A percentile compares a stretch with the other conserved stretches of the same genome.
Evolutionary conservation across 1,140 invertebrate species (phyloP).

Genomic region (Eulimnadia texana): DNA sequence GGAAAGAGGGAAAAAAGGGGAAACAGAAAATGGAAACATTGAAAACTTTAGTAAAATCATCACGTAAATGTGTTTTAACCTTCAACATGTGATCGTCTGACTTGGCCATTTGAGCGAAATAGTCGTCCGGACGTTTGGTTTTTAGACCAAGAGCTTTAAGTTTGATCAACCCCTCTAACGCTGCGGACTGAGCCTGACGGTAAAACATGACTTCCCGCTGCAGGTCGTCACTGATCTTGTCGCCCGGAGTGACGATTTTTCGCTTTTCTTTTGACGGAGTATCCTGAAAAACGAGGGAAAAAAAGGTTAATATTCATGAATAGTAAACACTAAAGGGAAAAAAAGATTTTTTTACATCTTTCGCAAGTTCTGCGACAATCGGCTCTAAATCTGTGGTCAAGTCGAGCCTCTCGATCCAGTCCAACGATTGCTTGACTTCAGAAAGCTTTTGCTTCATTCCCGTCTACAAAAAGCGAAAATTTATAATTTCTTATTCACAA

Average conservation of each 20-base stretch:
- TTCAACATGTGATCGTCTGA: slow-evolving; percentile 96
- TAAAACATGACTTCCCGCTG: slow-evolving; percentile 81
- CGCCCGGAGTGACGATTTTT: slow-evolving; percentile 48
- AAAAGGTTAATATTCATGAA: no score
- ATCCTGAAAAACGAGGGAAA: slow-evolving; percentile 27
- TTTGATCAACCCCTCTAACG: slow-evolving; percentile 55
- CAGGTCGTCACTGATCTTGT: slow-evolving; percentile 83
- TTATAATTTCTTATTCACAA: slow-evolving; percentile 12
- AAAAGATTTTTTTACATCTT: slow-evolving; percentile 3
- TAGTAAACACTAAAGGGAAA: no score
- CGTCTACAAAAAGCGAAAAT: slow-evolving; percentile 29
- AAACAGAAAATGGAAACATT: neutral
- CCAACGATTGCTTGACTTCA: slow-evolving; percentile 51
- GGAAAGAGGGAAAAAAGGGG: neutral
- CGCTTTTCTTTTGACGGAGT: slow-evolving; percentile 32
- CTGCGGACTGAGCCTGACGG: slow-evolving; percentile 76
- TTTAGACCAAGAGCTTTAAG: slow-evolving; percentile 57
- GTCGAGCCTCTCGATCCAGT: slow-evolving; percentile 76
- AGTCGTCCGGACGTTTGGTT: slow-evolving; percentile 82
- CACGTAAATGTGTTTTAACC: no score
- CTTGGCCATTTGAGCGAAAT: slow-evolving; percentile 99
- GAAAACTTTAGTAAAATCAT: neutral
- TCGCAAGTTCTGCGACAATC: slow-evolving; percentile 1
- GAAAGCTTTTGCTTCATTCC: slow-evolving; percentile 53
- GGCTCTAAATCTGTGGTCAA: slow-evolving; percentile 49